Base-by-base conservation (phyloP, 2,888 invertebrate species). In the Sminthurinus aureus region DNA sequence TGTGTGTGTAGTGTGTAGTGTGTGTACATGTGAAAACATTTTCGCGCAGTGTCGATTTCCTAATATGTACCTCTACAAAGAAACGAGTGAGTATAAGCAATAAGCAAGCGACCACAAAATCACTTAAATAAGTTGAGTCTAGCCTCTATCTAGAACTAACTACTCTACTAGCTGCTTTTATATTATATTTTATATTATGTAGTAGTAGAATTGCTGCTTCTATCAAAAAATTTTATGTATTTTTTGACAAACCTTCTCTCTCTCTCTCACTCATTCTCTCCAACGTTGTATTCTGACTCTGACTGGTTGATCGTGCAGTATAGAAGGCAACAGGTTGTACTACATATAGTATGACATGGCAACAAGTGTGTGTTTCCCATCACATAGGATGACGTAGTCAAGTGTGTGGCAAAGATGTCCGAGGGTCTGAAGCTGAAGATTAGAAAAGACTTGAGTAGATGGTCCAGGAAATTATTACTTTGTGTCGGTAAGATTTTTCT, bases 391-490 rank as follows among this genome's bases (percentile, higher is more conserved):
- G 85, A 84, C 85, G 85, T 85, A 85, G 81, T 76, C 83, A 84
- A 83, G 79, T 87, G 79, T 87, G 84, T 84, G 80, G 51, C 84
- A 86, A 69, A 83, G 83, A 83, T 85, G 85, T 84, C 86, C 78
- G 87, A 88, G 84, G 84, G 85, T 83, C 83, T 84, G 84, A 85
- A 84, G 78, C 86, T 84, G 75, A 85, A 84, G 84, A 86, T 88
- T 84, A 84, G 86, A 81, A 87, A 84, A 84, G 87, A 88, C 85
- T 84, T 88, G 85, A 85, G 85, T 85, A 86, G 88, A 75, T 88
- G 88, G 88, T 88, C 88, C 74, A 82, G 88, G 77, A 88, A 87
- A 84, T 84, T 88, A 66, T 85, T 88, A 67, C 83, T 88, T 76
- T 84, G 81, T 75, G 85, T 88, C 24, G 88, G 88, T 88, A 87